phyloP scores from a whole-genome alignment of 2,113 vertebrate genomes.

The Cathartes aura region DNA sequence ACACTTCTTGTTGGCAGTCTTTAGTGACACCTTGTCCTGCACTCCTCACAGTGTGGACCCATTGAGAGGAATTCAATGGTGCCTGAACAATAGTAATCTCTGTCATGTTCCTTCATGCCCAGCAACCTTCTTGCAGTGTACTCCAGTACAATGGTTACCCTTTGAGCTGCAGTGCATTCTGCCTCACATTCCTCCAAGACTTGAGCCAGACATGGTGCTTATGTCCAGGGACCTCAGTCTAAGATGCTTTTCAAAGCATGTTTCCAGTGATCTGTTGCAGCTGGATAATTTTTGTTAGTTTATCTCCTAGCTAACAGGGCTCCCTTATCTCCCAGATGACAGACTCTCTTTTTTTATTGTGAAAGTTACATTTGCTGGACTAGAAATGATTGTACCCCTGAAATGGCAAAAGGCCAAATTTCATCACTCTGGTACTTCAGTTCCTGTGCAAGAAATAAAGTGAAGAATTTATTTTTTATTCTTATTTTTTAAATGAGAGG shows the following conservation, averaged over 20 bases:
- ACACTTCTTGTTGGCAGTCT: fast-evolving
- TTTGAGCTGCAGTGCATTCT: background rate
- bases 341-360: background rate
- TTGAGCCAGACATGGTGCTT: background rate
- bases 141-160: background rate
- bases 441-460: background rate
- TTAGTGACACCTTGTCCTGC: background rate
- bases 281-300: background rate
- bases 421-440: background rate
- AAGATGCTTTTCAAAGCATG: background rate
- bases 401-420: background rate
- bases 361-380: background rate
- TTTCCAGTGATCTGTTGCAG: background rate
- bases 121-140: background rate
- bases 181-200: background rate
- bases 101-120: background rate
- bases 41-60: background rate
- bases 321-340: background rate
- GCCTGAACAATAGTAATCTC: background rate
- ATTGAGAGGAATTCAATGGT: background rate
- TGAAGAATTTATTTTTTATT: background rate
- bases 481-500: background rate
- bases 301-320: background rate
- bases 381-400: background rate
- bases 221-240: background rate